Percentiles rank a stretch among this genome's conserved stretches.
These are phyloP conservation scores for Mergus octosetaceus DNA, from an alignment of 2,797 vertebrate species.

Conservation along the genomic window DNA sequence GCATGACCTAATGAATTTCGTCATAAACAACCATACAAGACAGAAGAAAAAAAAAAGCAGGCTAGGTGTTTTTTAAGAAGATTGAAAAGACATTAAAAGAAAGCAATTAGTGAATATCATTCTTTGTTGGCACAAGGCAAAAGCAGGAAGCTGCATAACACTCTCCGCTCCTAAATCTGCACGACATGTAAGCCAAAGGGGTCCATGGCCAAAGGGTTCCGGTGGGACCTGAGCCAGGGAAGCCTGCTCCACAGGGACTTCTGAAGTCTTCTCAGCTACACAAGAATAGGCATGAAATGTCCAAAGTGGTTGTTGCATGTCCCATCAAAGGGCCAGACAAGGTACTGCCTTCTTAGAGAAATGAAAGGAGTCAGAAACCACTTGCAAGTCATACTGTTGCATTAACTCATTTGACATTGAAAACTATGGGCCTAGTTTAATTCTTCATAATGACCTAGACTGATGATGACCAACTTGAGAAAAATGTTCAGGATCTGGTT, in stretches of 20 bases:
- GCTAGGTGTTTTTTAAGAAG: background rate
- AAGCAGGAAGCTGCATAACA: background rate
- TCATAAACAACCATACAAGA: background rate
- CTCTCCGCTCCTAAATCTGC: background rate
- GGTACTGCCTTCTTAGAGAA: background rate
- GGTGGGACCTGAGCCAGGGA: background rate
- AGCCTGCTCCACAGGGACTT: background rate
- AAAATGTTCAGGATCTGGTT: background rate
- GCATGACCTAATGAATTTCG: background rate
- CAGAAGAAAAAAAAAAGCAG: background rate
- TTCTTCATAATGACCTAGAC: background rate
- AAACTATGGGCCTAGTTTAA: background rate
- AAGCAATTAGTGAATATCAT: background rate
- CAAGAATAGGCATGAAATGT: background rate
- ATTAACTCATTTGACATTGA: background rate
- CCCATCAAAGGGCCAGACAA: background rate
- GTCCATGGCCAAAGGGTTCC: background rate
- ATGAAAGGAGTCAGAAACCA: rapidly evolving
- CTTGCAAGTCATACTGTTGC: background rate
- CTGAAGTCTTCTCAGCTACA: background rate
- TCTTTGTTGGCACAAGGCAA: background rate
- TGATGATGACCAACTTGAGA: background rate
- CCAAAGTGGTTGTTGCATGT: background rate
- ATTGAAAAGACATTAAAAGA: background rate
- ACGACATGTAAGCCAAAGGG: background rate